Conservation (phyloP, 53 echinoderm and acorn worm genomes). For the Paelopatides confundens region DNA sequence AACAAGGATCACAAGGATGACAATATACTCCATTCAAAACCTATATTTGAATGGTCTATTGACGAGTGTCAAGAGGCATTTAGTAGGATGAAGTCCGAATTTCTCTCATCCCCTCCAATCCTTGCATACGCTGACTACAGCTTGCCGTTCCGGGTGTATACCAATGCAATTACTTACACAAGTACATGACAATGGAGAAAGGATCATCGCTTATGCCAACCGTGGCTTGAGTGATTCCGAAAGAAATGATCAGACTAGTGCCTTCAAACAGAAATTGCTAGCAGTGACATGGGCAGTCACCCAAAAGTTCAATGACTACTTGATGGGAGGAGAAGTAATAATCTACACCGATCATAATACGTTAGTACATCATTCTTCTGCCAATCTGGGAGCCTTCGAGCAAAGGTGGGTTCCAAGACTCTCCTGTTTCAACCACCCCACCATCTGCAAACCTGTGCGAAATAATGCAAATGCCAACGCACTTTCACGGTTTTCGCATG, state of each 20-base stretch:
- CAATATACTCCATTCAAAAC: neutral
- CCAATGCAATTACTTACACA: conserved; percentile 62
- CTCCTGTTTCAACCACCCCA: no score
- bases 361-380: neutral
- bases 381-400: conserved; percentile 10
- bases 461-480: no score
- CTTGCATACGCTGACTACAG: conserved; percentile 59
- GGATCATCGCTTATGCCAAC: conserved; percentile 55
- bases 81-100: neutral
- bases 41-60: neutral
- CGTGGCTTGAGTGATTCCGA: conserved; percentile 41
- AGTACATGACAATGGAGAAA: neutral
- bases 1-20: neutral
- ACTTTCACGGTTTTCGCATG: neutral
- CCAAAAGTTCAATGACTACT: conserved; percentile 52
- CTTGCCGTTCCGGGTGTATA: conserved; percentile 55
- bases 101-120: conserved; percentile 50
- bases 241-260: conserved; percentile 42
- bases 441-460: no score
- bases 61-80: conserved; percentile 37
- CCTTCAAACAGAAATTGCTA: conserved; percentile 61
- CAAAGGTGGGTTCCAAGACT: conserved; percentile 28
- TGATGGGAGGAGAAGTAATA: conserved; percentile 17
- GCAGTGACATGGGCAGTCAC: conserved; percentile 63
- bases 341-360: conserved; percentile 58